Evolutionary conservation across 1,140 invertebrate species (phyloP).

Genomic region (Nilaparvata lugens): DNA sequence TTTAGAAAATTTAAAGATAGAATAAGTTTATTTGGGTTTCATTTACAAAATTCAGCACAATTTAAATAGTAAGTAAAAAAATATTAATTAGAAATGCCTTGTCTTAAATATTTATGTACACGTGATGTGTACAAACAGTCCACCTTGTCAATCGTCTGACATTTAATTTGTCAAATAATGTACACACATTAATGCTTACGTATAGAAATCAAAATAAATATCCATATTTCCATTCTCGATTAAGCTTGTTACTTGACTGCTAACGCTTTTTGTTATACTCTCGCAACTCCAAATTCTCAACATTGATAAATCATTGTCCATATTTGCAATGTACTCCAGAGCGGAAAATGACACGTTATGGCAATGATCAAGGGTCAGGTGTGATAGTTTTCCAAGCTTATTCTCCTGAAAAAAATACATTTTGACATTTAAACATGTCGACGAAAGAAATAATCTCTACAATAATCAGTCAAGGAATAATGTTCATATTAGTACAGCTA

Average conservation of each 20-base stretch:
- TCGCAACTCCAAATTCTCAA: slow-evolving; percentile 32
- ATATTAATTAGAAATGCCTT: too few relatives aligned
- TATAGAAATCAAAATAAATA: slow-evolving; percentile 25
- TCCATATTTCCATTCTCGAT: slow-evolving; percentile 28
- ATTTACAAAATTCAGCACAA: too few relatives aligned
- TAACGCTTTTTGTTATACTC: slow-evolving; percentile 21
- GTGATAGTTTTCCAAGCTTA: slow-evolving; percentile 27
- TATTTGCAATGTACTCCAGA: slow-evolving; percentile 25
- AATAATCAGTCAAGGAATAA: not conserved
- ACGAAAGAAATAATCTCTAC: too few relatives aligned
- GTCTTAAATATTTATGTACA: too few relatives aligned
- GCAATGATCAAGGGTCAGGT: slow-evolving; percentile 31
- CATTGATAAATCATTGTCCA: slow-evolving; percentile 27
- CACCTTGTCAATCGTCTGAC: too few relatives aligned
- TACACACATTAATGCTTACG: too few relatives aligned
- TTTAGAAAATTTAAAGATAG: too few relatives aligned
- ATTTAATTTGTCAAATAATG: too few relatives aligned
- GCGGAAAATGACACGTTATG: slow-evolving; percentile 20
- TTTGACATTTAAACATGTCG: too few relatives aligned
- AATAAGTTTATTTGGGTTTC: too few relatives aligned
- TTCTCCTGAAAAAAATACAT: slow-evolving; percentile 27
- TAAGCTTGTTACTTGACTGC: slow-evolving; percentile 13
- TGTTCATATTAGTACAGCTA: not conserved
- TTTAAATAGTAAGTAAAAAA: too few relatives aligned
- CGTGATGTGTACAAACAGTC: too few relatives aligned